These are phyloP conservation scores for Marmota flaviventris DNA, from an alignment of 2,113 vertebrate genomes.

Conservation along the genomic window DNA sequence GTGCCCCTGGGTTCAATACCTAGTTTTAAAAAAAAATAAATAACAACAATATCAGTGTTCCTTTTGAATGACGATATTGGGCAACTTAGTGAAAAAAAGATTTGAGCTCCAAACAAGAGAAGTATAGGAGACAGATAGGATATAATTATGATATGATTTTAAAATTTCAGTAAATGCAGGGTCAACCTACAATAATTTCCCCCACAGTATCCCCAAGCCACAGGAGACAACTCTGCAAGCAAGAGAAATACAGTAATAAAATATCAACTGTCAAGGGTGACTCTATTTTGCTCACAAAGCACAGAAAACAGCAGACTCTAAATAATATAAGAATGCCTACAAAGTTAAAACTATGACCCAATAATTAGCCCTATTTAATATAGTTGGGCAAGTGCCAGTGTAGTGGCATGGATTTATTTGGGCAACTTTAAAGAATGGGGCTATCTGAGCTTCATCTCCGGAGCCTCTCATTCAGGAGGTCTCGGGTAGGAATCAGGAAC, in stretches of 20 bases:
- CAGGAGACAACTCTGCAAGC: conserved; percentile 25
- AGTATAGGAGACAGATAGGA: conserved; percentile 47
- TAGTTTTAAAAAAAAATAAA: background rate
- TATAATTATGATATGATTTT: conserved; percentile 68
- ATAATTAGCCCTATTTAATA: background rate
- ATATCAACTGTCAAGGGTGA: background rate
- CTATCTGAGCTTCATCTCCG: background rate
- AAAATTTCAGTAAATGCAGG: conserved; percentile 60
- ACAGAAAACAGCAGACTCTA: conserved; percentile 29
- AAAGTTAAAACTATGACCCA: background rate
- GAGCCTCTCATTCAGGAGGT: background rate
- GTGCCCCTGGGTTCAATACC: background rate
- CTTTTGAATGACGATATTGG: background rate
- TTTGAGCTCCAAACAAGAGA: conserved; percentile 57
- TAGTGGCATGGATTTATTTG: background rate
- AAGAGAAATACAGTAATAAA: conserved; percentile 25
- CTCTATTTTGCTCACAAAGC: conserved; percentile 31
- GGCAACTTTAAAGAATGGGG: background rate
- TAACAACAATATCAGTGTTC: background rate
- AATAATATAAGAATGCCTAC: conserved; percentile 7
- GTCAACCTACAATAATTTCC: conserved; percentile 37
- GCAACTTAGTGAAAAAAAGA: background rate
- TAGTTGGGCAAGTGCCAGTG: background rate
- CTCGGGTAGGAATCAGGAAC: background rate
- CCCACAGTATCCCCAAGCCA: conserved; percentile 28